Base-by-base conservation (phyloP, 2,113 vertebrate species). In the Helogale parvula region DNA sequence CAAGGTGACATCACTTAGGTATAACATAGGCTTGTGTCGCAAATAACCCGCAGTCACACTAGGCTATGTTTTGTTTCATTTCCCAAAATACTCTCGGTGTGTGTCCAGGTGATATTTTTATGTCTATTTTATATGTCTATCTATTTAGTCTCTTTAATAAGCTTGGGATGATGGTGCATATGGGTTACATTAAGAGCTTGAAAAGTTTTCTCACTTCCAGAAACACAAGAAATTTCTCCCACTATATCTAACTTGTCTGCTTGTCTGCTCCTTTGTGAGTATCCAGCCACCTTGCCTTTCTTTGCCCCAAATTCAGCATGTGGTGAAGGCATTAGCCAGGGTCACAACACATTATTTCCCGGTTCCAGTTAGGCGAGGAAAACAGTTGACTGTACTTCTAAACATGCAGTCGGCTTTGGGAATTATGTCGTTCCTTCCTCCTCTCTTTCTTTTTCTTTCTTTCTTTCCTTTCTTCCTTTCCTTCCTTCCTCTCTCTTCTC, bases 281-380 rank as follows among this genome's bases (percentile, higher is more conserved):
- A 21, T 38, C 88, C 25, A 54, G 71, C 52, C 96, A 93, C 65
- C 90, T 96, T 94, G 50, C 54, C 93, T 97, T 94, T 96, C 92
- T 92, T 92, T 79, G 29, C 84, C 97, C 89, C 71, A 68, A n/a
- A 50, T 92, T 72, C 90, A 88, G 96, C 96, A 97, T 98, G 97
- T 97, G 97, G 95, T 14, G 77, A 97, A 98, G 87, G 97, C 98
- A 97, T 98, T 97, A 97, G 81, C 3, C 1, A 52, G 66, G 60
- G 57, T 54, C 47, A 0, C n/a, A 68, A 72, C 50, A 89, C 81
- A 60, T 90, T 95, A 92, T 88, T 97, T 93, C 84, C 76, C 23
- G 3, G 79, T 96, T 95, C 81, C 80, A 94, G 74, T 76, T 72
- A 97, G 93, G 90, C 50, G 41, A 80, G 27, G 60, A 69, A 38